phyloP scores from a whole-genome alignment of 1,140 invertebrate species.

The Drosophila nebulosa region DNA sequence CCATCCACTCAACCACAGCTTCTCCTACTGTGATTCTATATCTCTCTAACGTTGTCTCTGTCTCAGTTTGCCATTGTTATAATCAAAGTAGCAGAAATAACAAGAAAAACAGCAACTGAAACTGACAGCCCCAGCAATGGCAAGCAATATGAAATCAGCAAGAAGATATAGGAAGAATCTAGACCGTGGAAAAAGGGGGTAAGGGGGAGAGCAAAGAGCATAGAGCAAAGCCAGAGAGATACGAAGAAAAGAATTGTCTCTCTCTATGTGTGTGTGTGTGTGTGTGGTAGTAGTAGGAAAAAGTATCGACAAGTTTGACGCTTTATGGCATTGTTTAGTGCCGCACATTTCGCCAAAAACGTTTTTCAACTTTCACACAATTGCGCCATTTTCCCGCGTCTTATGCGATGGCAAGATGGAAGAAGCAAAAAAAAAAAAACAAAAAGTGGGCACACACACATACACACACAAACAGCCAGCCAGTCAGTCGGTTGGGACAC shows the following conservation, averaged over 20 bases:
- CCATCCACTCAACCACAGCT: too few species aligned
- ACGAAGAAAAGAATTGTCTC: constrained; percentile 35
- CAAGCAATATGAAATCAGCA: constrained; percentile 24
- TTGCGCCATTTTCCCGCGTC: constrained; percentile 76
- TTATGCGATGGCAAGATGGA: constrained; percentile 22
- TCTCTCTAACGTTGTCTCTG: background rate
- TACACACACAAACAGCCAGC: background rate
- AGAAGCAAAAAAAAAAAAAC: background rate
- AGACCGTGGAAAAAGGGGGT: background rate
- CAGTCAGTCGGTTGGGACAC: constrained; percentile 24
- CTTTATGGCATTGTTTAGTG: constrained; percentile 80
- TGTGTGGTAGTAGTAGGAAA: constrained; percentile 57
- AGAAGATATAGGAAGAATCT: background rate
- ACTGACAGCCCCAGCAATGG: constrained; percentile 46
- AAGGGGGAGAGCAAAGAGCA: constrained; percentile 21
- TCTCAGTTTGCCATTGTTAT: constrained; percentile 62
- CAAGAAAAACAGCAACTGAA: constrained; percentile 63
- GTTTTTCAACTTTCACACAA: constrained; percentile 80
- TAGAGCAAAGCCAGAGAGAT: constrained; percentile 22
- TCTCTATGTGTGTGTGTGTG: too few species aligned
- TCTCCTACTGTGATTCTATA: background rate
- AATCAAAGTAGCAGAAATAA: constrained; percentile 74
- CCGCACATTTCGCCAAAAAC: constrained; percentile 77
- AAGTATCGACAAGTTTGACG: constrained; percentile 79
- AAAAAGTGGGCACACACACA: constrained; percentile 20